Percentiles rank a stretch among this genome's conserved stretches.
These are phyloP conservation scores for Pionites leucogaster DNA, from an alignment of 2,113 vertebrate genomes.

Conservation along the genomic window DNA sequence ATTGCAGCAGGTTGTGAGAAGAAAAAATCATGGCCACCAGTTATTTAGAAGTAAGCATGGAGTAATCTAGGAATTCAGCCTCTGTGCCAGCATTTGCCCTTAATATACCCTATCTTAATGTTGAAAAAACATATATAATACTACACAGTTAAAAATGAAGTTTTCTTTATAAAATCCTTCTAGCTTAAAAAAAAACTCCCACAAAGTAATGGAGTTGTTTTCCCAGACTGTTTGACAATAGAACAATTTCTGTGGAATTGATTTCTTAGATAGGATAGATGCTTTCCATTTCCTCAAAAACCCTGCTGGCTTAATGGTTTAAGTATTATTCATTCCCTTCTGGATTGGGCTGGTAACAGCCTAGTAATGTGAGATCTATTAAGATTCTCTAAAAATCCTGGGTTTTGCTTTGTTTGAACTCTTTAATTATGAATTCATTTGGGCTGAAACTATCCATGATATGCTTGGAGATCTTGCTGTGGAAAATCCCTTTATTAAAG, in stretches of 20 bases:
- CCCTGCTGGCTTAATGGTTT: not conserved
- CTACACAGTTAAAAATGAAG: not conserved
- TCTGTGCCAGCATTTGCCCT: not conserved
- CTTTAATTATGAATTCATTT: slow-evolving; percentile 6
- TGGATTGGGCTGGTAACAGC: not conserved
- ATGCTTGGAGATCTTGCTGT: not conserved
- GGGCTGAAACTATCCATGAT: not conserved
- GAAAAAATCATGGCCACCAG: not conserved
- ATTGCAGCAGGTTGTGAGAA: not conserved
- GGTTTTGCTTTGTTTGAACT: slow-evolving; percentile 22
- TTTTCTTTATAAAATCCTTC: not conserved
- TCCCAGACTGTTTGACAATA: slow-evolving; percentile 1
- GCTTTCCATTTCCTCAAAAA: slow-evolving; percentile 50
- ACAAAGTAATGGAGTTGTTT: not conserved
- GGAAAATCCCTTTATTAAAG: slow-evolving; percentile 38
- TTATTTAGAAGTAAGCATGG: not conserved
- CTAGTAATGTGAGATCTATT: not conserved
- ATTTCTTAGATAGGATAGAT: slow-evolving; percentile 52
- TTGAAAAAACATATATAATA: not conserved
- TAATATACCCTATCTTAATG: not conserved
- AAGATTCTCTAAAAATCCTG: not conserved
- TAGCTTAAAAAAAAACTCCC: not conserved
- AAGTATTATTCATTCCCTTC: slow-evolving; percentile 1
- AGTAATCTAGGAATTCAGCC: not conserved
- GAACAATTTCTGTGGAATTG: not conserved